These are phyloP conservation scores for Lindbergichthys nudifrons DNA, from an alignment of 2,797 vertebrate species.

Conservation along the genomic window DNA sequence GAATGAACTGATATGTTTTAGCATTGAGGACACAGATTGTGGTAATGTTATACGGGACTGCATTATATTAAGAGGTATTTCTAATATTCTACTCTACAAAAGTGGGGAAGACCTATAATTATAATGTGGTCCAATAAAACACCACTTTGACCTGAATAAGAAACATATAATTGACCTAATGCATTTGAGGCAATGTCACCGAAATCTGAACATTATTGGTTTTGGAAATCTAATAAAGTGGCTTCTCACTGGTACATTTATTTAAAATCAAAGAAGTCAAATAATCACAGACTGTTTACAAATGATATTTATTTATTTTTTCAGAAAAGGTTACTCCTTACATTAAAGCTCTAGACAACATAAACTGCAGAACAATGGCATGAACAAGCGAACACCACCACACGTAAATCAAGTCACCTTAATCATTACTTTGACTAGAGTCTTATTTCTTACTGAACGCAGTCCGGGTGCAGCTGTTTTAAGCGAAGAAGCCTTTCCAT, in stretches of 20 bases:
- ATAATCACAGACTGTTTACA: background rate
- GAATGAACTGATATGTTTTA: too few relatives aligned
- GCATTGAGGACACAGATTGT: too few relatives aligned
- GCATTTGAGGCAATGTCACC: background rate
- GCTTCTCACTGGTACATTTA: background rate
- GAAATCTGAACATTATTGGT: too few relatives aligned
- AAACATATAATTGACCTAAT: background rate
- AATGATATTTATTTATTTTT: slow-evolving; percentile 50
- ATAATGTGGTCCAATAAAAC: too few relatives aligned
- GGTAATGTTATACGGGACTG: too few relatives aligned
- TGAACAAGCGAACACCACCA: slow-evolving; percentile 18
- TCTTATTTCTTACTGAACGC: slow-evolving; percentile 10
- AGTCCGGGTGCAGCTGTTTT: slow-evolving; percentile 34
- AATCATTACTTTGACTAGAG: background rate
- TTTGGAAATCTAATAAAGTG: background rate
- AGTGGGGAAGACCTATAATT: too few relatives aligned
- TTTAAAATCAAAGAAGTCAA: slow-evolving; percentile 4
- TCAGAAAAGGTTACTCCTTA: background rate
- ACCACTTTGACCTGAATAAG: background rate
- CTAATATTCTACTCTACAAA: too few relatives aligned
- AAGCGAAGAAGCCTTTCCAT: slow-evolving; percentile 41
- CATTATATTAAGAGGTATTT: too few relatives aligned
- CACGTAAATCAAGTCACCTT: background rate
- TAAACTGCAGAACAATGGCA: background rate
- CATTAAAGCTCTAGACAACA: slow-evolving; percentile 11